Evolutionary conservation across 2,888 invertebrate species (phyloP), one percentile per base, ranked within the genome.

Genomic region (Spodoptera littoralis): DNA sequence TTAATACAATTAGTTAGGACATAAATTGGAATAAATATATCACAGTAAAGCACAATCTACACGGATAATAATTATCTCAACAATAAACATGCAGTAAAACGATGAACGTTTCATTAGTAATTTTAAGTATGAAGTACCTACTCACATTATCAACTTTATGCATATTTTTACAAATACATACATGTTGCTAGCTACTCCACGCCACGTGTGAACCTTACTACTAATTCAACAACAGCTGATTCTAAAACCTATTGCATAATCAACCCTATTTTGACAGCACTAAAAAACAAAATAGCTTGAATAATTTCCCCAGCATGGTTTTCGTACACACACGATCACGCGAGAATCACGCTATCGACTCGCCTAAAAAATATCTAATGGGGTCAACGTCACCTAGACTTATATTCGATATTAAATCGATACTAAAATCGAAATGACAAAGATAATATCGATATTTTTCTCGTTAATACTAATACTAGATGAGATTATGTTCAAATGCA

Each of bases 321-420:
- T 73, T 74, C 56, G 55, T 62, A 49, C 42, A 60, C 55, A 53
- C 53, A 68, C 54, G 44, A 65, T 70, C 80, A 80, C 75, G 79
- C 60, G 70, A 79, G 24, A 13, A 75, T 73, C 80, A 75, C 66
- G 68, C 75, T 60, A 69, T 58, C 54, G 55, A 45, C 54, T 65
- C 42, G 56, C 59, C 57, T 65, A 65, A 72, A 69, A 63, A 69
- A 62, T 72, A 71, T 60, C 54, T 27, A 66, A 68, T 65, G 60
- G 64, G 80, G 71, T 77, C 73, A 77, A 51, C 63, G 61, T 47
- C 58, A 57, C 49, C 56, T 62, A 71, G 76, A 73, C 67, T 73
- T 65, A 59, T 53, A 67, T 3, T 30, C 30, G 63, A 74, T 66
- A 65, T 22, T 52, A 54, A 64, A 71, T 63, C 50, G 22, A 58